Conservation (phyloP, 2,888 invertebrate species). For the Lasioglossum calceatum region DNA sequence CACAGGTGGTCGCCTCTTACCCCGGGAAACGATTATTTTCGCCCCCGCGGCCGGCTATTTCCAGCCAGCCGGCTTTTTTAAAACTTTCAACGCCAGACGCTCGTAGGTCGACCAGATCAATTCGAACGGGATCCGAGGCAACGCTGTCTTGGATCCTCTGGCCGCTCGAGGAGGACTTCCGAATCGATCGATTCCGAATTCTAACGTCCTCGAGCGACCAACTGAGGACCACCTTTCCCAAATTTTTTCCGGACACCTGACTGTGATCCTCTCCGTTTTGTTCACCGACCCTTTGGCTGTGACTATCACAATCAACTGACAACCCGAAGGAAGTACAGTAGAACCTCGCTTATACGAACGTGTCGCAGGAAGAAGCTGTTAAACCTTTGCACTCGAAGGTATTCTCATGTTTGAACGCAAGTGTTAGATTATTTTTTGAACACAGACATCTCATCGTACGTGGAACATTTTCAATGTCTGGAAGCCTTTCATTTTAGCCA, state of each 20-base stretch:
- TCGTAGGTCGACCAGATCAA: not conserved
- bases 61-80: not conserved
- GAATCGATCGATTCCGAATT: not conserved
- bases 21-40: slow-evolving; percentile 6
- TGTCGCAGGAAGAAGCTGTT: too few species aligned
- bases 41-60: not conserved
- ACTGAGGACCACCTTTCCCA: not conserved
- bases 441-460: too few species aligned
- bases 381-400: too few species aligned
- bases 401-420: too few species aligned
- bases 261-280: not conserved
- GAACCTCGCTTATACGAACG: too few species aligned
- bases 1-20: slow-evolving; percentile 4
- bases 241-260: not conserved
- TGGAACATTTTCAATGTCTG: too few species aligned
- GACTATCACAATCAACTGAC: not conserved
- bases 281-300: not conserved
- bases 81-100: not conserved
- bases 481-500: too few species aligned
- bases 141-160: not conserved
- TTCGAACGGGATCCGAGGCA: not conserved
- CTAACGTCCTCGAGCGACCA: not conserved
- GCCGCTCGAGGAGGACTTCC: not conserved
- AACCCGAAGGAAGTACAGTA: too few species aligned
- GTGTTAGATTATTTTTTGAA: too few species aligned